Percentiles rank a stretch among this genome's conserved stretches.
Evolutionary conservation across 1,140 invertebrate species (phyloP).

Genomic region (Probaryconus sp.): DNA sequence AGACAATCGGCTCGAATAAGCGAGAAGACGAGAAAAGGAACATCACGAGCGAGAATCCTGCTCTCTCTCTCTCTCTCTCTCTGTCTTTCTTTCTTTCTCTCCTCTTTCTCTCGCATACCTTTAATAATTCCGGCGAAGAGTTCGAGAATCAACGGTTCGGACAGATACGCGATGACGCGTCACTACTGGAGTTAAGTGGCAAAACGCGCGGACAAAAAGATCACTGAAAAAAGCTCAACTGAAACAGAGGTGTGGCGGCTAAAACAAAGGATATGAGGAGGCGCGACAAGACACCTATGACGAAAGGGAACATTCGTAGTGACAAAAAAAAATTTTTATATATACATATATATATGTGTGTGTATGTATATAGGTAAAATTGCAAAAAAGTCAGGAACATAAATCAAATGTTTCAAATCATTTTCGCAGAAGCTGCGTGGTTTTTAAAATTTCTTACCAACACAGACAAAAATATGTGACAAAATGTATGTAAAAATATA

Average conservation of each 20-base stretch:
- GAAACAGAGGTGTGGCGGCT: slow-evolving; percentile 71
- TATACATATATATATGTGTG: no score
- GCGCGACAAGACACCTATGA: slow-evolving; percentile 72
- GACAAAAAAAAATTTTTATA: slow-evolving; percentile 19
- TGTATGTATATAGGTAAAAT: no score
- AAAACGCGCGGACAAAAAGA: slow-evolving; percentile 75
- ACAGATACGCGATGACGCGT: slow-evolving; percentile 73
- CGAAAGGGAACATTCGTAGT: slow-evolving; percentile 36
- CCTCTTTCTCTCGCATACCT: slow-evolving; percentile 52
- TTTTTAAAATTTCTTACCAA: no score
- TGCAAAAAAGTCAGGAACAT: no score
- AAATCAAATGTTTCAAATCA: no score
- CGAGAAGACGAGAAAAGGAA: slow-evolving; percentile 54
- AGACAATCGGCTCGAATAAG: slow-evolving; percentile 53
- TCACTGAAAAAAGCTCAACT: slow-evolving; percentile 67
- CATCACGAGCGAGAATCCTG: slow-evolving; percentile 42
- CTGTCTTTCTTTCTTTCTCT: slow-evolving; percentile 1
- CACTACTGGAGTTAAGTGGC: slow-evolving; percentile 77
- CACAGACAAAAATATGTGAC: no score
- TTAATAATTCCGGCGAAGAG: slow-evolving; percentile 52
- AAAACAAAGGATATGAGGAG: slow-evolving; percentile 73
- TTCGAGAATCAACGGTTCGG: slow-evolving; percentile 56
- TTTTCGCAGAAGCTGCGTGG: no score
- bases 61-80: slow-evolving; percentile 19
- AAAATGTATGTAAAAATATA: no score